Conservation (phyloP, 2,888 invertebrate species). For the Panopea generosa region DNA sequence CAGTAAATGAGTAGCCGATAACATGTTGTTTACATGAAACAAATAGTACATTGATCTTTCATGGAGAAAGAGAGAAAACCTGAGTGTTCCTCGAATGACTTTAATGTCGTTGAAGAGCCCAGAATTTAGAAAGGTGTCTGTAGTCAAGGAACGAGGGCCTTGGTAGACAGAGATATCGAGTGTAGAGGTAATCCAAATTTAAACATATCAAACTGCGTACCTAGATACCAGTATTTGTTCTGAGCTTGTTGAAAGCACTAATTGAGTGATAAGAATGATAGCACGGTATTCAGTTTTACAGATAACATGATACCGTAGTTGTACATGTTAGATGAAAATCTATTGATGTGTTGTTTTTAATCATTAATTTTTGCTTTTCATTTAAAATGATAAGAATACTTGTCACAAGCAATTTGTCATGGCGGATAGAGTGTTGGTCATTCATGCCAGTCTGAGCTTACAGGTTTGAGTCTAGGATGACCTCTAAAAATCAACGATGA, state of each 20-base stretch:
- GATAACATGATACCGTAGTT: no score
- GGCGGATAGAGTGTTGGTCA: no score
- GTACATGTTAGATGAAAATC: not conserved
- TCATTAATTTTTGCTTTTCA: no score
- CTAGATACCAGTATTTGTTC: slow-evolving; percentile 27
- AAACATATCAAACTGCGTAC: slow-evolving; percentile 30
- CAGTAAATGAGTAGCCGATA: not conserved
- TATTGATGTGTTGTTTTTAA: not conserved
- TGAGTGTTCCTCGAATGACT: no score
- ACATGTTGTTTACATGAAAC: not conserved
- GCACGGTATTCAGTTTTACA: no score
- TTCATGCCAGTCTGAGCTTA: no score
- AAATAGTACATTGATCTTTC: slow-evolving; percentile 1
- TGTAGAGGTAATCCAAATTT: slow-evolving; percentile 32
- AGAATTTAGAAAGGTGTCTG: slow-evolving; percentile 25
- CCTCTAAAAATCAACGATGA: no score
- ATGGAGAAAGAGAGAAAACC: no score
- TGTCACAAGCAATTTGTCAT: no score
- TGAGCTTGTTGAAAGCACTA: slow-evolving; percentile 22
- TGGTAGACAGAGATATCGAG: slow-evolving; percentile 26
- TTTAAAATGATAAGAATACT: no score
- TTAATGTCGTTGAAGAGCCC: no score
- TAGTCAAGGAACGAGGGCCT: slow-evolving; percentile 23
- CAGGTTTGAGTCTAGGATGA: no score
- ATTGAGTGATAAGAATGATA: slow-evolving; percentile 20